Conservation (phyloP, 2,797 vertebrate genomes). For the Mus minutoides region DNA sequence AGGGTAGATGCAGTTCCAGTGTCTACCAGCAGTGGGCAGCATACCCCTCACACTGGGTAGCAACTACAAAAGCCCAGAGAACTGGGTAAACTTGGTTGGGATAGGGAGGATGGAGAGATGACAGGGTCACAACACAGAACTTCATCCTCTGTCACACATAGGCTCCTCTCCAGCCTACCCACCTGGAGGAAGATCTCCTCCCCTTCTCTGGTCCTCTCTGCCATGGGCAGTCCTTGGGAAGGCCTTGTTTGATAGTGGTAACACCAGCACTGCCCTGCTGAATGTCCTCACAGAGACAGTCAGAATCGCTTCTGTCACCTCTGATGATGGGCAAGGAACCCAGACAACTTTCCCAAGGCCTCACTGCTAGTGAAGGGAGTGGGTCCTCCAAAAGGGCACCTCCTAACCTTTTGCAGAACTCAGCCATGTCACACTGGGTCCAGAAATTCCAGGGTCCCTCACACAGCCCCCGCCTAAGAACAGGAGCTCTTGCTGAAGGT, state of each 20-base stretch:
- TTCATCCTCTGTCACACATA: background rate
- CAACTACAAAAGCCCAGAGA: background rate
- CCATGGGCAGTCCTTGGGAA: background rate
- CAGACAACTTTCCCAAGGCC: background rate
- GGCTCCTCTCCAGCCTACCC: background rate
- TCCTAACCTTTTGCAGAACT: background rate
- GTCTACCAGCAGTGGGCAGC: background rate
- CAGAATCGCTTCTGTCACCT: no score
- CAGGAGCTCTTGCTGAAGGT: background rate
- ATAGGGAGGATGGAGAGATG: background rate
- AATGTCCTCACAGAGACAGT: background rate
- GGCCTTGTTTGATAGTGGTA: background rate
- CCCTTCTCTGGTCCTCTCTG: background rate
- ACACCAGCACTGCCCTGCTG: fast-evolving
- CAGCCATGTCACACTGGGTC: background rate
- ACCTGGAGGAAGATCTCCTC: background rate
- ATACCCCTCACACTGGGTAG: background rate
- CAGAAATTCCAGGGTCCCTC: background rate
- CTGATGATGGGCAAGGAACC: background rate
- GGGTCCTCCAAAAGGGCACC: background rate
- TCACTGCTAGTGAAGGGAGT: background rate
- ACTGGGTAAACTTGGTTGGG: background rate
- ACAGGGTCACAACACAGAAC: background rate
- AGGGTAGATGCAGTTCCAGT: background rate
- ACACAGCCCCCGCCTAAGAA: background rate